Base-by-base conservation (phyloP, 2,797 vertebrate species). In the Hemibagrus guttatus region DNA sequence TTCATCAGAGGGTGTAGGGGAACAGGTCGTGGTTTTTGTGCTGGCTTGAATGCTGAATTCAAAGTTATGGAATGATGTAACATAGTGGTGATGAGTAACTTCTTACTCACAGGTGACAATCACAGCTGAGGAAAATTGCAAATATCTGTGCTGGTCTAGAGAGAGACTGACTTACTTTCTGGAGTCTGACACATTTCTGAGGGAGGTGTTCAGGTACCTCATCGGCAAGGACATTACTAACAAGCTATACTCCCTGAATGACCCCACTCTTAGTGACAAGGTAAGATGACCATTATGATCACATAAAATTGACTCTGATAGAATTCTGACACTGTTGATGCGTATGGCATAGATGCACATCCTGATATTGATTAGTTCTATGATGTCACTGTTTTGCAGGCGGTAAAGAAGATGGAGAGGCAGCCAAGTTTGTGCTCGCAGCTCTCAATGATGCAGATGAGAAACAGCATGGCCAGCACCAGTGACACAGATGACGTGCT, bases 211-310 rank as follows among this genome's bases (percentile, higher is more conserved):
- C 94, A 96, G 95, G 81, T 98, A 99, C 89, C 97, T 99, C 87
- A 97, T 99, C 56, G 98, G 98, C 87, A 99, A 99, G 95, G 98
- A 99, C 91, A 99, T 99, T 93, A 99, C 98, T 93, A 99, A 98
- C 92, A 99, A 99, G 91, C 95, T 99, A 59, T 99, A 99, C 91
- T 98, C 98, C 1, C 93, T 99, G 91, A 99, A 99, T 85, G 98
- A 99, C 84, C 98, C 98, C 35, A 98, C 97, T 6, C 95, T 99
- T 92, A 99, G 96, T 84, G 98, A 98, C 92, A 99, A 99, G 96
- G 98, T 99, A 92, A 74, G 95, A 88, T 1, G 35, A n/a, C 11
- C 14, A 54, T 66, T n/a, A 69, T 56, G 59, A 31, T 80, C 35
- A n/a, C 61, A 46, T 78, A 19, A 12, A 6, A 46, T 58, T n/a